Evolutionary conservation across 2,888 invertebrate genomes (phyloP).

Genomic region (Nymphalis urticae): DNA sequence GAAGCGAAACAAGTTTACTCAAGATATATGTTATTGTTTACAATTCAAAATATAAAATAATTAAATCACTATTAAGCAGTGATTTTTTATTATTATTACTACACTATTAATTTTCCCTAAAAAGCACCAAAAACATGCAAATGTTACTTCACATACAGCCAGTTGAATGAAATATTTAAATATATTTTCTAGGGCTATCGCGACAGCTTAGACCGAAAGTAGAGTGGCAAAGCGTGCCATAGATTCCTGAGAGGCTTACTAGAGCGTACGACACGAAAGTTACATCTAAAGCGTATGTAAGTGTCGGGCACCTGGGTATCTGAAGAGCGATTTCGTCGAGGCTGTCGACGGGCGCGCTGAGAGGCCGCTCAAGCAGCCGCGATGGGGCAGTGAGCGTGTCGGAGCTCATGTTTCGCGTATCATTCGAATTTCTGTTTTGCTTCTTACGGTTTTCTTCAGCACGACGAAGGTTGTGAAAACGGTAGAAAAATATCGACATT

Average conservation of each 20-base stretch:
- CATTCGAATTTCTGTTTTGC: constrained; percentile 51
- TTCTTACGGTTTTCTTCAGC: constrained; percentile 85
- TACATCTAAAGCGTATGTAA: constrained; percentile 48
- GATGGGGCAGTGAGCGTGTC: constrained; percentile 88
- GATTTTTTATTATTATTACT: too few relatives aligned
- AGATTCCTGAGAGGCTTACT: not conserved
- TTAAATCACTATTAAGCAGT: not conserved
- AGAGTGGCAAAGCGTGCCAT: constrained; percentile 9
- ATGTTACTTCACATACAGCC: not conserved
- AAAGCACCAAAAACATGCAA: not conserved
- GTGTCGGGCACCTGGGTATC: constrained; percentile 89
- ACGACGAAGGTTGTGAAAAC: constrained; percentile 93
- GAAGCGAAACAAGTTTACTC: not conserved
- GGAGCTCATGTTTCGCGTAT: constrained; percentile 60
- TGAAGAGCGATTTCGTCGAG: constrained; percentile 95
- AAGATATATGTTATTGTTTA: not conserved
- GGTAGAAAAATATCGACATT: constrained; percentile 98
- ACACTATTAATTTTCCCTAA: too few relatives aligned
- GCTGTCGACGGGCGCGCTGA: constrained; percentile 92
- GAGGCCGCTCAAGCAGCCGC: constrained; percentile 91
- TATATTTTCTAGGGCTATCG: constrained; percentile 2
- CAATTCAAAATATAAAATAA: not conserved
- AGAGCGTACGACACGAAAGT: constrained; percentile 15
- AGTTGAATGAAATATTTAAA: not conserved
- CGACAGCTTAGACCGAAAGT: not conserved